These are phyloP conservation scores for Brachylomia viminalis DNA, from an alignment of 2,888 invertebrate genomes.

Conservation along the genomic window DNA sequence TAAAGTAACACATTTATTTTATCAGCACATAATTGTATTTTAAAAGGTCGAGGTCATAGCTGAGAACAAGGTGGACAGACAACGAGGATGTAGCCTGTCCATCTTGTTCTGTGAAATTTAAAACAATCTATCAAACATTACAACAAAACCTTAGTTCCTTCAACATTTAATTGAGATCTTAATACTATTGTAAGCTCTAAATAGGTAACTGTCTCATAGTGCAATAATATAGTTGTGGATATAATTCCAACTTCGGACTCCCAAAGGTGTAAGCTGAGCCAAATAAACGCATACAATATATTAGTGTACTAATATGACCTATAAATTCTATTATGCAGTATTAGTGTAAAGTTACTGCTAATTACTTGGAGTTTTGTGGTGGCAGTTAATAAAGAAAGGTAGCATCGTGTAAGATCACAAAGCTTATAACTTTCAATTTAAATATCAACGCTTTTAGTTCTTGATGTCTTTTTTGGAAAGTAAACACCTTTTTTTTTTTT, in stretches of 20 bases:
- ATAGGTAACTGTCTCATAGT: constrained; percentile 26
- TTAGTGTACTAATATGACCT: constrained; percentile 53
- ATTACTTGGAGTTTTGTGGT: constrained; percentile 1
- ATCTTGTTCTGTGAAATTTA: not conserved
- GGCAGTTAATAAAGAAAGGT: not conserved
- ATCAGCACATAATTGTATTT: no score
- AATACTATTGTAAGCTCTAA: not conserved
- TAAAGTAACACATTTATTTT: not conserved
- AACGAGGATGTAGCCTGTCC: not conserved
- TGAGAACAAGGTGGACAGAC: no score
- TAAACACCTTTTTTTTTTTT: not conserved
- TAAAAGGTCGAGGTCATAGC: not conserved
- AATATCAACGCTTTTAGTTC: no score
- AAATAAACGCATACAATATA: constrained; percentile 60
- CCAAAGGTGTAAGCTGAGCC: constrained; percentile 55
- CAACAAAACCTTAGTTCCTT: not conserved
- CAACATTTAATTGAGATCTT: constrained; percentile 13
- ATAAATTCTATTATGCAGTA: constrained; percentile 61
- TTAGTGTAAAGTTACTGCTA: constrained; percentile 37
- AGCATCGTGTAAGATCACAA: not conserved
- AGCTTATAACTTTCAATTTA: not conserved
- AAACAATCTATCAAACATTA: not conserved
- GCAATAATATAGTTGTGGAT: constrained; percentile 41
- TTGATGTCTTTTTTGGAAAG: not conserved
- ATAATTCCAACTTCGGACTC: constrained; percentile 61